Percentiles rank a stretch among this genome's conserved stretches.
These are phyloP conservation scores for Xanthorhoe spadicearia DNA, from an alignment of 2,888 invertebrate species.

Conservation along the genomic window DNA sequence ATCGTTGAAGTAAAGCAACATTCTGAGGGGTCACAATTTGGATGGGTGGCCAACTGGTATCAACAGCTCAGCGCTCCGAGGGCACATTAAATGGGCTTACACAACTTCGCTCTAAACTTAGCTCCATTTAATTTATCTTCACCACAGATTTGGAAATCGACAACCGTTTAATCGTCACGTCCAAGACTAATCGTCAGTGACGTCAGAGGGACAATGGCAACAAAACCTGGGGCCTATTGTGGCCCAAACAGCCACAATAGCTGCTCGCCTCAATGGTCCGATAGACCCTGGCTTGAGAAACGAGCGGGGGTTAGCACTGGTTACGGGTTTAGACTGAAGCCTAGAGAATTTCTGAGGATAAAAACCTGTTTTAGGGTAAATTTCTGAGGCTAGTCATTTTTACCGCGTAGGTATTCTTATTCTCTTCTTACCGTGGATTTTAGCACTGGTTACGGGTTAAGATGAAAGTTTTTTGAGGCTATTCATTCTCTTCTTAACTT, in stretches of 20 bases:
- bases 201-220: slow-evolving; percentile 73
- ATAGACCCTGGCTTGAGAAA: slow-evolving; percentile 12
- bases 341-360: not conserved
- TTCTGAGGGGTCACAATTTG: too few relatives aligned
- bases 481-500: too few relatives aligned
- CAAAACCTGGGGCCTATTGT: slow-evolving; percentile 12
- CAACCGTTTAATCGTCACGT: slow-evolving; percentile 39
- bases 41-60: too few relatives aligned
- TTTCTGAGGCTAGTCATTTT: too few relatives aligned
- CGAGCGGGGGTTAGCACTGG: not conserved
- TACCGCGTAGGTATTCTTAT: too few relatives aligned
- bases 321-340: not conserved
- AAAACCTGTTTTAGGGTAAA: too few relatives aligned
- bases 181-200: slow-evolving; percentile 76
- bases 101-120: too few relatives aligned
- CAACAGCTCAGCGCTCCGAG: too few relatives aligned
- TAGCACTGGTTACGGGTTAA: not conserved
- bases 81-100: too few relatives aligned
- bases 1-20: too few relatives aligned
- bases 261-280: slow-evolving; percentile 50
- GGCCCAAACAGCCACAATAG: slow-evolving; percentile 59
- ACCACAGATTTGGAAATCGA: slow-evolving; percentile 20
- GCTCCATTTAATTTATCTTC: not conserved
- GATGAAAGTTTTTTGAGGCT: too few relatives aligned
- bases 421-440: too few relatives aligned